These are phyloP conservation scores for Tachysurus vachellii DNA, from an alignment of 2,113 vertebrate species.

Conservation along the genomic window DNA sequence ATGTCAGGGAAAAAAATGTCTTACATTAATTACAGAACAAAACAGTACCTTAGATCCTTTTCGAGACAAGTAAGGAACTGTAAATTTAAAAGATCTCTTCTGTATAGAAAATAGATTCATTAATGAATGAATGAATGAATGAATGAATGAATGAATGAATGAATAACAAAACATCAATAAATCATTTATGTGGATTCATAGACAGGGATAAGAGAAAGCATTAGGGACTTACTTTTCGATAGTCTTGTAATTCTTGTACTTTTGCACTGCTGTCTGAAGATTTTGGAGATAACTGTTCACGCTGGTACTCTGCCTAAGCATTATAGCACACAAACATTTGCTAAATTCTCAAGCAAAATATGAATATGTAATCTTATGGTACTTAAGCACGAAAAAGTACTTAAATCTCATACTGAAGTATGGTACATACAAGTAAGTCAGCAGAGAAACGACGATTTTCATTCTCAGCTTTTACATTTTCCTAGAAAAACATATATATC, in stretches of 20 bases:
- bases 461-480: not conserved
- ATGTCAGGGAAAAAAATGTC: not conserved
- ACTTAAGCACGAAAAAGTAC: not conserved
- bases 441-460: not conserved
- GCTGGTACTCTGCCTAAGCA: not conserved
- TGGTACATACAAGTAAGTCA: not conserved
- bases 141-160: too few species aligned
- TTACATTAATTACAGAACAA: not conserved
- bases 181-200: not conserved
- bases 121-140: too few species aligned
- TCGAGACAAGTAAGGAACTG: not conserved
- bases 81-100: constrained; percentile 36
- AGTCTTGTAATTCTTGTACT: constrained; percentile 4
- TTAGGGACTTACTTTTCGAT: not conserved
- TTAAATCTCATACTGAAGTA: not conserved
- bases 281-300: not conserved
- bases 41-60: constrained; percentile 40
- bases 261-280: not conserved
- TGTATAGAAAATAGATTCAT: not conserved
- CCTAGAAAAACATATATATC: not conserved
- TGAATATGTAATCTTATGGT: too few species aligned
- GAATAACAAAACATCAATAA: not conserved
- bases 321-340: not conserved
- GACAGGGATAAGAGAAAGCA: not conserved
- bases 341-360: not conserved